Percentiles rank a stretch among this genome's conserved stretches.
phyloP scores from a whole-genome alignment of 2,113 vertebrate species.

The Morone saxatilis region DNA sequence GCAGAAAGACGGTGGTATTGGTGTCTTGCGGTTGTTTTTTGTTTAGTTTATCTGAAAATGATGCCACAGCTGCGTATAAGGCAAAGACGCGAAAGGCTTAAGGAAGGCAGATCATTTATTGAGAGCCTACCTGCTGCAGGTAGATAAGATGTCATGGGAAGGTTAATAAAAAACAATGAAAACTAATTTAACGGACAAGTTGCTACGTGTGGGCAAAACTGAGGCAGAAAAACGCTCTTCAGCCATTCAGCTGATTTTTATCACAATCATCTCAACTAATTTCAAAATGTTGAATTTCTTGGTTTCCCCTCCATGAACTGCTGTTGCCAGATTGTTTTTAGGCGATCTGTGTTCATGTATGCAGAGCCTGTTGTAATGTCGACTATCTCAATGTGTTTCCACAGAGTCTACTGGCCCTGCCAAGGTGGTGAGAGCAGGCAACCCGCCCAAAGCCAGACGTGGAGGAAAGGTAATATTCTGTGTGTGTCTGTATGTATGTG shows the following conservation, averaged over 20 bases:
- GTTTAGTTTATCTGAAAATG: constrained; percentile 3
- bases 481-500: neutral
- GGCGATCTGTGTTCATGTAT: neutral
- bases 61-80: neutral
- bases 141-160: constrained; percentile 30
- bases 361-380: constrained; percentile 28
- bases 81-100: neutral
- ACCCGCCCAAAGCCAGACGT: constrained; percentile 88
- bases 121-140: neutral
- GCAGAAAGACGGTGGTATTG: too few species aligned
- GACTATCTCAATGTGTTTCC: constrained; percentile 57
- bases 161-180: neutral
- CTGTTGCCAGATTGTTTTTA: neutral
- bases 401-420: constrained; percentile 91
- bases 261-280: neutral
- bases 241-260: neutral
- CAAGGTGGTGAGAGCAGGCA: constrained; percentile 95
- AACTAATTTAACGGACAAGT: neutral
- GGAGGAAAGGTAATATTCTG: constrained; percentile 91
- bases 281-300: neutral
- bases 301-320: neutral
- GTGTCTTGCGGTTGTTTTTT: too few species aligned
- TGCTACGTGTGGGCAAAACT: neutral
- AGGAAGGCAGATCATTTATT: neutral
- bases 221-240: neutral